Conservation (phyloP, 1,140 invertebrate genomes). For the Zaprionus ornatus region DNA sequence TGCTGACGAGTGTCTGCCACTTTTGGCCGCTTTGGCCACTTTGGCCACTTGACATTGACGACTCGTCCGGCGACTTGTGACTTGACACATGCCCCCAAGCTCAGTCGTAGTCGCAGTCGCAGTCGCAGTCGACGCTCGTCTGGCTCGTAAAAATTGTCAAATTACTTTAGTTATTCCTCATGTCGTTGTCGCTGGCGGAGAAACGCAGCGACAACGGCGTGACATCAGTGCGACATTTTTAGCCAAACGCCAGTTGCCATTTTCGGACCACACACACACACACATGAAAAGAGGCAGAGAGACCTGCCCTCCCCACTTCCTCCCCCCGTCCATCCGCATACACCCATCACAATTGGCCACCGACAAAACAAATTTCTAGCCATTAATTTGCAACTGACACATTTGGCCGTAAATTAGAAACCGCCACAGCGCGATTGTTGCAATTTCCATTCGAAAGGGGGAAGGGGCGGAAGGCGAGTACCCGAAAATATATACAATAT, state of each 20-base stretch:
- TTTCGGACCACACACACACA: slow-evolving; percentile 25
- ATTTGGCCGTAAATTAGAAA: slow-evolving; percentile 37
- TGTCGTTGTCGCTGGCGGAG: background rate
- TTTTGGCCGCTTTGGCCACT: slow-evolving; percentile 26
- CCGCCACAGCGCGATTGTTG: slow-evolving; percentile 9
- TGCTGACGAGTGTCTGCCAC: slow-evolving; percentile 45
- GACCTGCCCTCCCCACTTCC: background rate
- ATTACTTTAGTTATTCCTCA: slow-evolving; percentile 4
- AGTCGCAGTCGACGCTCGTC: slow-evolving; percentile 11
- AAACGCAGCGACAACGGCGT: slow-evolving; percentile 26
- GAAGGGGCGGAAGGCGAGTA: no score
- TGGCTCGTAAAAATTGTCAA: slow-evolving; percentile 46
- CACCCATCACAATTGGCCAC: slow-evolving; percentile 37
- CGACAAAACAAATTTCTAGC: slow-evolving; percentile 61
- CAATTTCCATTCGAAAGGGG: background rate
- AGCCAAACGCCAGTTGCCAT: slow-evolving; percentile 46
- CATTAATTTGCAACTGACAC: slow-evolving; percentile 75
- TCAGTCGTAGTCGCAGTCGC: background rate
- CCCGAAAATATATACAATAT: no score
- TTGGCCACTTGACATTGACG: slow-evolving; percentile 71
- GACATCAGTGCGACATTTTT: slow-evolving; percentile 68
- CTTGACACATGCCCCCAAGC: slow-evolving; percentile 53
- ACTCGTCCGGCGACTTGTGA: slow-evolving; percentile 38
- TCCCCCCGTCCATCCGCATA: no score
- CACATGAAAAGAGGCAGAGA: background rate